Conservation (phyloP, 2,797 vertebrate genomes). For the Sphenopsis melanotis region DNA sequence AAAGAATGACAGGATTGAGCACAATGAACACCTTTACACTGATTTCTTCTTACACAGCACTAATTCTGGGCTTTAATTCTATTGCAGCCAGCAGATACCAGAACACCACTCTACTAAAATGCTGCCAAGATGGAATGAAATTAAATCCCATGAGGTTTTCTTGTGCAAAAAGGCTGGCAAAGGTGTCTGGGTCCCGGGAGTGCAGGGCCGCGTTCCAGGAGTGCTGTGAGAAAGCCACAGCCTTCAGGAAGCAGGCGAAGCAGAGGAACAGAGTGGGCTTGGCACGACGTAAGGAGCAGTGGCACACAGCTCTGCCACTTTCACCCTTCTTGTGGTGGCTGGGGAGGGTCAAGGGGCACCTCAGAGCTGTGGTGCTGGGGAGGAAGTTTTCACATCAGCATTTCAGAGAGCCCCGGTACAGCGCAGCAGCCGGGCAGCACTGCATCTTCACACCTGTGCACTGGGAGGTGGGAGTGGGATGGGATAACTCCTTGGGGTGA, state of each 20-base stretch:
- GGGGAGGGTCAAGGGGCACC: not conserved
- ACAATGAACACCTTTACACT: rapidly evolving
- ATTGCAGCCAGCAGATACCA: constrained; percentile 57
- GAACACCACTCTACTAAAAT: constrained; percentile 12
- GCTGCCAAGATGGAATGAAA: constrained; percentile 71
- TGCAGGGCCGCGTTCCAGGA: constrained; percentile 51
- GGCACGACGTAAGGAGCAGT: constrained; percentile 64
- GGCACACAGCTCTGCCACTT: not conserved
- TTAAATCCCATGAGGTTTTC: constrained; percentile 21
- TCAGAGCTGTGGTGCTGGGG: not conserved
- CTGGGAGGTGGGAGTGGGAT: not conserved
- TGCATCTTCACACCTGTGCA: not conserved
- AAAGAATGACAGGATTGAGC: not conserved
- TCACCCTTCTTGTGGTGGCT: not conserved
- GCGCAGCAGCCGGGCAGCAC: not conserved
- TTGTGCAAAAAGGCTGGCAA: constrained; percentile 47
- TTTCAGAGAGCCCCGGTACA: rapidly evolving
- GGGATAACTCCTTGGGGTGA: not conserved
- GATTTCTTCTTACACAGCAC: not conserved
- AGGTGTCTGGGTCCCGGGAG: not conserved
- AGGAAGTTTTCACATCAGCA: not conserved
- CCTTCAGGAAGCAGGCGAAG: not conserved
- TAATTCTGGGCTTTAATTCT: not conserved
- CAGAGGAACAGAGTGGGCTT: not conserved
- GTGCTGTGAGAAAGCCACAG: constrained; percentile 65